These are phyloP conservation scores for Eristalis intricaria DNA, from an alignment of 2,888 invertebrate genomes.

Conservation along the genomic window DNA sequence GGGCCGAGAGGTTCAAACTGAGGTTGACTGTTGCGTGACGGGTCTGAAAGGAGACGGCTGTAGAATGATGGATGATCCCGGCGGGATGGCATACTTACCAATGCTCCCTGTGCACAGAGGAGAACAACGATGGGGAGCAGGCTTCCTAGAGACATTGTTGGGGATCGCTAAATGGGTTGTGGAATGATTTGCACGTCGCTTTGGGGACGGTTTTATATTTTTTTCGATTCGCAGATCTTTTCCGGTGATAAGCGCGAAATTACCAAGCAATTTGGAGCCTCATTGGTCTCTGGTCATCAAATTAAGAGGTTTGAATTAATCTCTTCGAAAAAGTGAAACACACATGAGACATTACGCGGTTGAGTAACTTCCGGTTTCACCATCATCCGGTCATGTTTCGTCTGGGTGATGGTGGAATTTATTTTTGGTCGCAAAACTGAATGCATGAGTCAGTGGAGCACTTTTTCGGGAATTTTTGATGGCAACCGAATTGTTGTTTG, in stretches of 20 bases:
- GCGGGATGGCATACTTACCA: conserved; percentile 35
- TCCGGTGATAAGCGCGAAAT: conserved; percentile 36
- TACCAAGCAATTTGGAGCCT: conserved; percentile 4
- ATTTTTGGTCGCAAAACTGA: too few species aligned
- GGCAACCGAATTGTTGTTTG: too few species aligned
- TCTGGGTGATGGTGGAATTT: too few species aligned
- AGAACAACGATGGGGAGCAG: conserved; percentile 6
- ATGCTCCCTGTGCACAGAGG: conserved; percentile 25
- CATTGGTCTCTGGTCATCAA: conserved; percentile 19
- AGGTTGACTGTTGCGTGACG: conserved; percentile 47
- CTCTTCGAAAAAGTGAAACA: neutral
- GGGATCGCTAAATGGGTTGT: neutral
- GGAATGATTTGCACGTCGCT: neutral
- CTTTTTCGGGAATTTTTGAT: too few species aligned
- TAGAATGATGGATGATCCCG: too few species aligned
- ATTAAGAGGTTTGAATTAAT: conserved; percentile 28
- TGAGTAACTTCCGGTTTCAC: conserved; percentile 30
- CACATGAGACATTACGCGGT: conserved; percentile 35
- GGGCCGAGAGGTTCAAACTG: conserved; percentile 46
- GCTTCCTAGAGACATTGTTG: conserved; percentile 35
- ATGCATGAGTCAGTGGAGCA: too few species aligned
- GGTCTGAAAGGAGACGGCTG: neutral
- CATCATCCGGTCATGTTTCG: neutral
- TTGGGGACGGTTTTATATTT: conserved; percentile 45
- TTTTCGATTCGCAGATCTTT: conserved; percentile 20